Base-by-base conservation (phyloP, 1,140 invertebrate genomes). In the Aphelinus certus region DNA sequence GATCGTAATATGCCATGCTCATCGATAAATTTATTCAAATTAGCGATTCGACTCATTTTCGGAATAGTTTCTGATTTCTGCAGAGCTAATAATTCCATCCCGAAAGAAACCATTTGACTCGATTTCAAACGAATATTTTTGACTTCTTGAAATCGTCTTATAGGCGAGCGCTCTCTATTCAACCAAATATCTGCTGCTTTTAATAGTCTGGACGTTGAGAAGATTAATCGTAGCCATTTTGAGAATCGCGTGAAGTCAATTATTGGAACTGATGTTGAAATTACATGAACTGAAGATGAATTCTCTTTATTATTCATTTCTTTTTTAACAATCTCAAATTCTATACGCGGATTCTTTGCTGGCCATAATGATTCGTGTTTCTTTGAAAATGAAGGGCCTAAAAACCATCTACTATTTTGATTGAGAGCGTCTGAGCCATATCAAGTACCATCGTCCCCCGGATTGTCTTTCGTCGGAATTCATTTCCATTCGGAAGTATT, bases 381-480 rank as follows among this genome's bases (percentile, higher is more conserved):
- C 10, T 47, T 46, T 49, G 49, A 49, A 51, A 65, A 65, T 3
- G 5, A 5, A 6, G 63, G 63, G 4, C 64, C 64, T 42, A 42
- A 9, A 42, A 53, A 55, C 64, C 64, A 67, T 7, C 49, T 5
- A 55, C 42, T 42, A n/a, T 7, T 42, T 43, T 7, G 2, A 2
- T 42, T 6, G 26, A 67, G 7, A 3, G 51, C 2, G 2, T 67
- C 42, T 9, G 2, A 2, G 3, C 3, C 3, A 3, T 1, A 3
- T 6, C 69, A 48, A 7, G 69, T 71, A 7, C 2, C 60, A 9
- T 55, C 48, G 10, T 90, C 88, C 1, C 86, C 86, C 47, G 88
- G 86, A 79, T 90, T 89, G 2, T 85, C 63, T 43, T 70, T 61
- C 1, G 85, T 81, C 9, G 71, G 60, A 0, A 89, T 81, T 77